phyloP scores from a whole-genome alignment of 2,797 vertebrate species.

The Girardinus metallicus region DNA sequence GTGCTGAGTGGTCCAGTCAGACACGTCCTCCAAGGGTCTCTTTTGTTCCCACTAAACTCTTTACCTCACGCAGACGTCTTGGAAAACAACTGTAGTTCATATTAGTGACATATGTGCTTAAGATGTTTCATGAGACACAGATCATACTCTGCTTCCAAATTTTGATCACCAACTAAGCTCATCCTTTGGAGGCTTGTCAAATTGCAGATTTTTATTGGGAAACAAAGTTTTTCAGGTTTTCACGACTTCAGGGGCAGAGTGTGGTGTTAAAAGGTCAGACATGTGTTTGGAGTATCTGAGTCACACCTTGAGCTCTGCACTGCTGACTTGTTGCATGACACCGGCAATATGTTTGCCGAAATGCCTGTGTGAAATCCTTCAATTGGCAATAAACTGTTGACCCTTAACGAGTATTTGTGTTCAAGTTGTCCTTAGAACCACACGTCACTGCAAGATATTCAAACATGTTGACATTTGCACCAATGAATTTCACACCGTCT shows the following conservation, averaged over 20 bases:
- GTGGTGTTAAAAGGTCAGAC: slow-evolving; percentile 54
- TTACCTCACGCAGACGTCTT: neutral
- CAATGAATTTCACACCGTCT: neutral
- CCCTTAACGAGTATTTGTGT: neutral
- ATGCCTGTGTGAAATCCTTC: slow-evolving; percentile 16
- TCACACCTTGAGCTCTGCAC: slow-evolving; percentile 54
- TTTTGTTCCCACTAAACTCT: slow-evolving; percentile 13
- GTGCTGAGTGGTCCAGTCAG: slow-evolving; percentile 50
- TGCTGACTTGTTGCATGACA: slow-evolving; percentile 33
- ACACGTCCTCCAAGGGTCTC: slow-evolving; percentile 46
- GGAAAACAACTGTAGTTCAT: neutral
- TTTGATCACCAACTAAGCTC: slow-evolving; percentile 20
- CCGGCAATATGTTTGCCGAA: slow-evolving; percentile 46
- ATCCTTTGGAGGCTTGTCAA: slow-evolving; percentile 26
- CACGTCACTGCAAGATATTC: neutral
- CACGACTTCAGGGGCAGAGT: slow-evolving; percentile 46
- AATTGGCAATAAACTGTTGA: slow-evolving; percentile 19
- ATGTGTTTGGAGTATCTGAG: slow-evolving; percentile 57
- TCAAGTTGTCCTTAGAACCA: neutral
- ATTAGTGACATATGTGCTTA: neutral
- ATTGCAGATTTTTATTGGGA: slow-evolving; percentile 28
- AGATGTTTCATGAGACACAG: slow-evolving; percentile 5
- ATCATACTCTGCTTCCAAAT: no score
- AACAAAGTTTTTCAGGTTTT: slow-evolving; percentile 27
- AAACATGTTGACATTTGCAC: neutral